Base-by-base conservation (phyloP, 2,113 vertebrate genomes). In the Solea solea region DNA sequence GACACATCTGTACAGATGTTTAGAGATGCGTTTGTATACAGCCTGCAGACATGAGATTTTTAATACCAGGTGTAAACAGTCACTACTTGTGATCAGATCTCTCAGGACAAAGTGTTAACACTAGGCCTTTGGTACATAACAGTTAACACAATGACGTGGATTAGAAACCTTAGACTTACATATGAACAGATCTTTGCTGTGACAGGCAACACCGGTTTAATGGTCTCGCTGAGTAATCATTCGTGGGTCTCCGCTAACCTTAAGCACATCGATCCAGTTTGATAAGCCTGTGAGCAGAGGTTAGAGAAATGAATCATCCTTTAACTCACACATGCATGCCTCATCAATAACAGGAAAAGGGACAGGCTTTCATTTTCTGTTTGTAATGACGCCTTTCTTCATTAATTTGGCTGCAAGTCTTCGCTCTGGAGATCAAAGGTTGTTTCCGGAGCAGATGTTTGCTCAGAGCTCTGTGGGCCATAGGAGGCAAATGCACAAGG, bases 401-500 rank as follows among this genome's bases (percentile, higher is more conserved):
- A 77, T 84, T 82, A 62, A 70, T 79, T 67, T 84, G 80, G 74
- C 78, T 73, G 72, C 53, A 63, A 51, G 52, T 61, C 76, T 78
- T 68, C 16, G 39, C 56, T 66, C 48, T 56, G 62, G 21, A 75
- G 84, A 86, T 88, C 87, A 87, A 82, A 86, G 86, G 80, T 84
- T 86, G 77, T 76, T 87, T 86, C 80, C 46, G 51, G 83, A 86
- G 61, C 48, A 83, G 84, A 90, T 88, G 88, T 84, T 77, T 81
- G 75, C 79, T 74, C 45, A 39, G 75, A 81, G 85, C 61, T 86
- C 70, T 42, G 69, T 65, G 78, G 81, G 76, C 78, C 78, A 64
- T 27, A 61, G 81, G 77, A 79, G 65, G 81, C 61, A 27, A 72
- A 68, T n/a, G 52, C 73, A 48, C 16, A 15, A 16, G 69, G 77